Conservation (phyloP, 1,140 invertebrate genomes). For the Argopecten irradians region DNA sequence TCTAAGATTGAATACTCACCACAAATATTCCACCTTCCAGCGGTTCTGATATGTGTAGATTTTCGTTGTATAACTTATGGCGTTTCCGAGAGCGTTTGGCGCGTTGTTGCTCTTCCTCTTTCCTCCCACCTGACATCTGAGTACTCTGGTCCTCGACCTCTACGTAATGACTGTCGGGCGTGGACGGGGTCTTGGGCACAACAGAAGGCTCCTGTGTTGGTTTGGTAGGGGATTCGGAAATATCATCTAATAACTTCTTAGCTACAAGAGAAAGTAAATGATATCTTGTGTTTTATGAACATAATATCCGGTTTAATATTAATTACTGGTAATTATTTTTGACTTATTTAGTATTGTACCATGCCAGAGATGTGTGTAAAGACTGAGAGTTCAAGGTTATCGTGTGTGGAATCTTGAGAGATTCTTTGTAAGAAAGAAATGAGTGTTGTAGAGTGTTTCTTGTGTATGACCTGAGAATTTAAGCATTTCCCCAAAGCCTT, state of each 20-base stretch:
- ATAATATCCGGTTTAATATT: neutral
- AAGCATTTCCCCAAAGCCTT: no score
- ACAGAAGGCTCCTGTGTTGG: slow-evolving; percentile 25
- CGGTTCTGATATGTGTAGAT: slow-evolving; percentile 47
- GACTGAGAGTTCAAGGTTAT: no score
- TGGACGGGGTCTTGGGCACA: neutral
- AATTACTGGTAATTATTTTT: neutral
- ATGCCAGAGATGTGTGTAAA: no score
- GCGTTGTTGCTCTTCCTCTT: neutral
- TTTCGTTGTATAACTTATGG: slow-evolving; percentile 46
- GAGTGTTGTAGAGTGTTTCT: no score
- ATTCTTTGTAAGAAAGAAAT: no score
- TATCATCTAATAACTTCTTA: slow-evolving; percentile 47
- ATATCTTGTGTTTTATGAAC: neutral
- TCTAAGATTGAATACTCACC: slow-evolving; percentile 26
- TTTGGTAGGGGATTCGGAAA: slow-evolving; percentile 32
- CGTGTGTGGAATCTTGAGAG: no score
- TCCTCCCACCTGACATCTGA: slow-evolving; percentile 45
- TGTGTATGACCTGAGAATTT: no score
- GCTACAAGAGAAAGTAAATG: slow-evolving; percentile 34
- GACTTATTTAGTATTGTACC: neutral
- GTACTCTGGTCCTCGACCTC: slow-evolving; percentile 51
- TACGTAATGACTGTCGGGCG: slow-evolving; percentile 23
- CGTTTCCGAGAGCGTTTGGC: slow-evolving; percentile 32
- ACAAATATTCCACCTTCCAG: slow-evolving; percentile 48